Conservation (phyloP, 2,888 invertebrate genomes). For the Protophormia terraenovae region DNA sequence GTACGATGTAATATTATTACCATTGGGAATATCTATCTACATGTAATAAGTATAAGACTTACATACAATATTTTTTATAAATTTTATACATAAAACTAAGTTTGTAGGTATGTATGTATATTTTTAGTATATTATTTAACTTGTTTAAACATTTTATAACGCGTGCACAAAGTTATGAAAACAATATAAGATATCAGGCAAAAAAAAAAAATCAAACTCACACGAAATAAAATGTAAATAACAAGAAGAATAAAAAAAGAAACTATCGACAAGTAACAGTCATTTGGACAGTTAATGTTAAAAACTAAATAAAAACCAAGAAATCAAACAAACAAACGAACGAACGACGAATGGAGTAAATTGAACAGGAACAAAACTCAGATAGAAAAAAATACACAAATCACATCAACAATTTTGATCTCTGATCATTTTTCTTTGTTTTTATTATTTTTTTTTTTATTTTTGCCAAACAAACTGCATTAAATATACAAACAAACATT, state of each 20-base stretch:
- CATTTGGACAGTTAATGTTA: conserved; percentile 65
- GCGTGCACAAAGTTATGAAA: conserved; percentile 70
- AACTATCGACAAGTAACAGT: conserved; percentile 60
- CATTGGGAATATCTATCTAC: conserved; percentile 67
- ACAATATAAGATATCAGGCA: conserved; percentile 66
- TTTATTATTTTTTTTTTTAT: background rate
- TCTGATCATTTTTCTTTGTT: conserved; percentile 45
- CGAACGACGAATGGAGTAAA: background rate
- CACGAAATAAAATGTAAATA: conserved; percentile 53
- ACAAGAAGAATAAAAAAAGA: conserved; percentile 44
- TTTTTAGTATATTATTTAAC: conserved; percentile 37
- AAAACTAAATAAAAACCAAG: conserved; percentile 48
- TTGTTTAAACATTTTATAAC: conserved; percentile 69
- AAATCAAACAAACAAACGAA: background rate
- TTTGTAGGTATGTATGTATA: background rate
- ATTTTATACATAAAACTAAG: background rate
- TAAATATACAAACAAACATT: background rate
- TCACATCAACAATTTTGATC: conserved; percentile 64
- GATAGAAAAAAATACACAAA: conserved; percentile 7
- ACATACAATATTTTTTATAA: background rate
- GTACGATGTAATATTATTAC: conserved; percentile 63
- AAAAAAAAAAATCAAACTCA: conserved; percentile 60
- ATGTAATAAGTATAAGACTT: conserved; percentile 9
- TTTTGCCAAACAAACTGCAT: conserved; percentile 27
- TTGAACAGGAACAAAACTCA: conserved; percentile 16